Evolutionary conservation across 1,140 invertebrate species (phyloP).

Genomic region (Archegozetes longisetosus): DNA sequence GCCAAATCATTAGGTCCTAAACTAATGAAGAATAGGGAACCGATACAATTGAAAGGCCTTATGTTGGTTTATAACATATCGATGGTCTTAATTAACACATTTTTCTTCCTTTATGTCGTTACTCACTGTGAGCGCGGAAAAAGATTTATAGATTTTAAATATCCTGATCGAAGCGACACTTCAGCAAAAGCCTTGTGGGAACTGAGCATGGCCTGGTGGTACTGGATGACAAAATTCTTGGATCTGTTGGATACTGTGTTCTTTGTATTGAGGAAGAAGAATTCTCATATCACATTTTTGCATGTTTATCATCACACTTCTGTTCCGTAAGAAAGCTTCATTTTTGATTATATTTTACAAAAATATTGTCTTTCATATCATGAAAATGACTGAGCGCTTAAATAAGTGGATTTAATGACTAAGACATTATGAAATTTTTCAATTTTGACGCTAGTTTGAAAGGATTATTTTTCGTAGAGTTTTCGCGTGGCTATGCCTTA

Average conservation of each 20-base stretch:
- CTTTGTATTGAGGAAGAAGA: conserved; percentile 34
- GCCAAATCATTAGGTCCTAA: conserved; percentile 54
- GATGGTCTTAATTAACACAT: conserved; percentile 21
- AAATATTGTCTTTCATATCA: too few species aligned
- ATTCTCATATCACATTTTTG: too few species aligned
- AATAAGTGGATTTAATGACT: too few species aligned
- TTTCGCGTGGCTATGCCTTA: conserved; percentile 13
- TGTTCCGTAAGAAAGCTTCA: too few species aligned
- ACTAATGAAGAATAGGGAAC: conserved; percentile 67
- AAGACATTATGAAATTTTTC: too few species aligned
- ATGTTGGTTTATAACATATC: conserved; percentile 58
- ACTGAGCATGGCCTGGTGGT: conserved; percentile 36
- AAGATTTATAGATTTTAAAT: conserved; percentile 12
- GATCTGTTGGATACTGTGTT: conserved; percentile 35
- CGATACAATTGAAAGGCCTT: conserved; percentile 50
- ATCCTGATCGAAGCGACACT: neutral
- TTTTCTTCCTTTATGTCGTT: neutral
- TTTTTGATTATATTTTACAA: too few species aligned
- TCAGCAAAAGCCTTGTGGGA: conserved; percentile 19
- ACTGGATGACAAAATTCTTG: conserved; percentile 31
- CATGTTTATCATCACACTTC: conserved; percentile 16
- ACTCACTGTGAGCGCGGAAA: conserved; percentile 19
- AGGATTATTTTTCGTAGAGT: too few species aligned
- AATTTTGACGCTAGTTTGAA: too few species aligned
- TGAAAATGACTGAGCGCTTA: too few species aligned